Conservation (phyloP, 2,797 vertebrate species). For the Agapornis canus region DNA sequence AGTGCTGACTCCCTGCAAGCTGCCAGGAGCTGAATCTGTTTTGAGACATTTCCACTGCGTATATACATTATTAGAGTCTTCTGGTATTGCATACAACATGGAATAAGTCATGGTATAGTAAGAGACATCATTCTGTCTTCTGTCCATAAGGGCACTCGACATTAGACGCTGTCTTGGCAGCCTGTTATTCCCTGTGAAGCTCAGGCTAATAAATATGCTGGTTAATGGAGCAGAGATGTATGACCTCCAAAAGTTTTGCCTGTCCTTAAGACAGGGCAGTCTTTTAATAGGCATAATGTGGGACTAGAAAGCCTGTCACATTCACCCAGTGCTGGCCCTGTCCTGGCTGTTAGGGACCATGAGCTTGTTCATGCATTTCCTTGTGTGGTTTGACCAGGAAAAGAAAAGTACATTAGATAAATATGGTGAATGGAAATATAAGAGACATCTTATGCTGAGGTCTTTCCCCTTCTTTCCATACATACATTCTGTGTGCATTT, state of each 20-base stretch:
- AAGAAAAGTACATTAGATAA: not conserved
- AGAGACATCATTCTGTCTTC: not conserved
- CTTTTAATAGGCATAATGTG: not conserved
- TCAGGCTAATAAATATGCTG: not conserved
- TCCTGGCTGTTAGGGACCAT: not conserved
- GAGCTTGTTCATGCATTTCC: not conserved
- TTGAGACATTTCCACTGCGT: not conserved
- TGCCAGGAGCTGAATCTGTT: not conserved
- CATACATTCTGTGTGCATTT: not conserved
- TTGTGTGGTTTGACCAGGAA: not conserved
- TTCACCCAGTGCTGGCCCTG: not conserved
- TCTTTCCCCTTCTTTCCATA: constrained; percentile 30
- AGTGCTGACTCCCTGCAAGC: not conserved
- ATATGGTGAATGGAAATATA: not conserved
- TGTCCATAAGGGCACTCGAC: not conserved
- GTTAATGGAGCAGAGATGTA: not conserved
- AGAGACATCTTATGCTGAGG: not conserved
- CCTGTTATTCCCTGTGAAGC: not conserved
- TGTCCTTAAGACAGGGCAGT: not conserved
- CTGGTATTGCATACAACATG: not conserved
- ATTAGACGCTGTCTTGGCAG: not conserved
- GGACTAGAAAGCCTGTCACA: not conserved
- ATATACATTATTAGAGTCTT: not conserved
- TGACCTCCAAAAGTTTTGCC: not conserved
- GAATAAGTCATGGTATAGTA: not conserved